phyloP scores from a whole-genome alignment of 2,888 invertebrate genomes.

The Allacma fusca region DNA sequence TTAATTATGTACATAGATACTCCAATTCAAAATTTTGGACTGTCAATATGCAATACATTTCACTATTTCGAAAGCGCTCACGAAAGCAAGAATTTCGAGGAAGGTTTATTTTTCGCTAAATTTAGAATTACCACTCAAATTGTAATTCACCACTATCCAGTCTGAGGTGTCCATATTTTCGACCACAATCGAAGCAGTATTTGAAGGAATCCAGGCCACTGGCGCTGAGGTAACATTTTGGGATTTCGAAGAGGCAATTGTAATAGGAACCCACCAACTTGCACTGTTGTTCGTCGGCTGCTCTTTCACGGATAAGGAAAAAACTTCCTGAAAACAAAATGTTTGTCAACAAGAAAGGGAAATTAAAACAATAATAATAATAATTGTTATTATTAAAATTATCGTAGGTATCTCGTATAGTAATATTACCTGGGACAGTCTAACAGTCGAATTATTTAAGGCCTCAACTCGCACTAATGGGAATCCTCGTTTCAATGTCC shows the following conservation, averaged over 20 bases:
- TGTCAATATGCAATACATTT: too few species aligned
- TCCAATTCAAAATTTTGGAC: too few species aligned
- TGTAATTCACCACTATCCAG: slow-evolving; percentile 26
- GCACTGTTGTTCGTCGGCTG: not conserved
- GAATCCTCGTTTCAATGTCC: slow-evolving; percentile 65
- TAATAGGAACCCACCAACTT: slow-evolving; percentile 38
- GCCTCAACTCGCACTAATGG: slow-evolving; percentile 62
- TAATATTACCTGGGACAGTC: slow-evolving; percentile 35
- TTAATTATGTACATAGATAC: too few species aligned
- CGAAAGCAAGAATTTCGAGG: too few species aligned
- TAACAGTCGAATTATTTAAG: not conserved
- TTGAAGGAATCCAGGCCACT: slow-evolving; percentile 10
- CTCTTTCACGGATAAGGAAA: not conserved
- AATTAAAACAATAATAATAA: too few species aligned
- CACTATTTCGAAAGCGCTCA: too few species aligned
- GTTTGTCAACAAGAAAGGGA: too few species aligned
- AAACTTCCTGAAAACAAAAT: slow-evolving; percentile 26
- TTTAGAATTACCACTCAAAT: slow-evolving; percentile 6
- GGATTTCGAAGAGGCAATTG: not conserved
- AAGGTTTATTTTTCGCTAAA: too few species aligned
- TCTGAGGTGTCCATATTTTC: not conserved
- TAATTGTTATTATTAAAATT: too few species aligned
- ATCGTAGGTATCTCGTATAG: too few species aligned
- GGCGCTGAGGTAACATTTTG: not conserved
- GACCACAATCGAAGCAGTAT: not conserved